A percentile compares a stretch with the other conserved stretches of the same genome.
These are phyloP conservation scores for Sinelater perroti DNA, from an alignment of 2,888 invertebrate species.

Conservation along the genomic window DNA sequence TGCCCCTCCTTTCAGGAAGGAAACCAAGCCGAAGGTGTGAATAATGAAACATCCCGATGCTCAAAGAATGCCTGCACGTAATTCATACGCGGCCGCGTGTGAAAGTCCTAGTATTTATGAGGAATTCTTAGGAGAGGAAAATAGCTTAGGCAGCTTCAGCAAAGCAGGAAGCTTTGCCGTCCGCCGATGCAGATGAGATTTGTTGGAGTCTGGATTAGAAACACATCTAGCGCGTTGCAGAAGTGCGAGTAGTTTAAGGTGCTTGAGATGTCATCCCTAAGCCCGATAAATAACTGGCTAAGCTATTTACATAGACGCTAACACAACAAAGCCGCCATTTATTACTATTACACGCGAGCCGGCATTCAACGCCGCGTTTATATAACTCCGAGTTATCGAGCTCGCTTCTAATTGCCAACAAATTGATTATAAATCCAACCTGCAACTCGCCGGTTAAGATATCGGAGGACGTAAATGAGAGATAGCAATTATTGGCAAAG, in stretches of 20 bases:
- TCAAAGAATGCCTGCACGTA: too few species aligned
- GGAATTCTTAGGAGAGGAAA: neutral
- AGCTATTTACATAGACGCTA: conserved; percentile 39
- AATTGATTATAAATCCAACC: conserved; percentile 42
- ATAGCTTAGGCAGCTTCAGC: too few species aligned
- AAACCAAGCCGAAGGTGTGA: too few species aligned
- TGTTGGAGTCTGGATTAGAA: conserved; percentile 26
- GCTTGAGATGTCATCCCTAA: conserved; percentile 31
- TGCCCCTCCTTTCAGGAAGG: too few species aligned
- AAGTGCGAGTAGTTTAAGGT: conserved; percentile 30
- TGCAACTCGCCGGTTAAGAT: conserved; percentile 37
- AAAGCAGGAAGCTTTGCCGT: neutral
- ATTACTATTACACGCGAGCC: conserved; percentile 37
- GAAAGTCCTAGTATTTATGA: neutral
- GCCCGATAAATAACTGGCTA: conserved; percentile 37
- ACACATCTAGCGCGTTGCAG: conserved; percentile 21
- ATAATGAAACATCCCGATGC: too few species aligned
- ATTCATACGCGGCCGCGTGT: too few species aligned
- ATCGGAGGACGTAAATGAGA: conserved; percentile 29
- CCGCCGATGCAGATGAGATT: conserved; percentile 19
- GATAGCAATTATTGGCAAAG: conserved; percentile 28
- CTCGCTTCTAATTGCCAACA: conserved; percentile 41
- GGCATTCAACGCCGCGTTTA: conserved; percentile 33
- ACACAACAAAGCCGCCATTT: conserved; percentile 39
- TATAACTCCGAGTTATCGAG: conserved; percentile 28